Evolutionary conservation across 2,113 vertebrate genomes (phyloP).

Genomic region (Crotalus viridis): DNA sequence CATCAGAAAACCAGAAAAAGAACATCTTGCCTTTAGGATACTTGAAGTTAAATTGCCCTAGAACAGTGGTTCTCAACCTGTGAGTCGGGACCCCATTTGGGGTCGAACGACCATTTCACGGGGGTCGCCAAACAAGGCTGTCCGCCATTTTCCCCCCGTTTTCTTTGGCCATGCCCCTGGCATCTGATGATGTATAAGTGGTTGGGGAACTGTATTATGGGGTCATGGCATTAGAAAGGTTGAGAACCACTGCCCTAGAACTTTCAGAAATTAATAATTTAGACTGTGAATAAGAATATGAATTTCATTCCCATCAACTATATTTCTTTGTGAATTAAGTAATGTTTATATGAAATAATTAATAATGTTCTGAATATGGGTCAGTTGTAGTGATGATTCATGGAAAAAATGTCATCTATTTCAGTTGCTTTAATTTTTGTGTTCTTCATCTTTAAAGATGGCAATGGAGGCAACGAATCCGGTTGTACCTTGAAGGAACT

Average conservation of each 20-base stretch:
- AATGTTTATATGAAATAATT: not conserved
- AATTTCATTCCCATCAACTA: not conserved
- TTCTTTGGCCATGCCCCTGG: too few relatives aligned
- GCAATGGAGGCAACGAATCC: constrained; percentile 92
- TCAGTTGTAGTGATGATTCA: not conserved
- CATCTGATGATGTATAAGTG: too few relatives aligned
- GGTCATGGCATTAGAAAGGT: too few relatives aligned
- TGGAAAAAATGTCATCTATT: not conserved
- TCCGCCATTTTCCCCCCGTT: too few relatives aligned
- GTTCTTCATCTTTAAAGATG: constrained; percentile 74
- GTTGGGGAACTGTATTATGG: too few relatives aligned
- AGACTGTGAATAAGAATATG: not conserved
- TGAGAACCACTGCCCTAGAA: too few relatives aligned
- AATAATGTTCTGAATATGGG: not conserved
- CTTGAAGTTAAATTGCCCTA: not conserved
- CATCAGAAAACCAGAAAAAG: not conserved
- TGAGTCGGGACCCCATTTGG: too few relatives aligned
- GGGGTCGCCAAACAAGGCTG: too few relatives aligned
- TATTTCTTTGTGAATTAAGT: not conserved
- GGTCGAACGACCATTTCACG: too few relatives aligned
- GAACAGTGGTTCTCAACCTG: too few relatives aligned
- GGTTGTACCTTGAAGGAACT: constrained; percentile 90
- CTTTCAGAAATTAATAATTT: not conserved
- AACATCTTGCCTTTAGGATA: not conserved
- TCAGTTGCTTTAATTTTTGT: not conserved